Evolutionary conservation across 2,888 invertebrate genomes (phyloP).

Genomic region (Scaptomyza reducta): DNA sequence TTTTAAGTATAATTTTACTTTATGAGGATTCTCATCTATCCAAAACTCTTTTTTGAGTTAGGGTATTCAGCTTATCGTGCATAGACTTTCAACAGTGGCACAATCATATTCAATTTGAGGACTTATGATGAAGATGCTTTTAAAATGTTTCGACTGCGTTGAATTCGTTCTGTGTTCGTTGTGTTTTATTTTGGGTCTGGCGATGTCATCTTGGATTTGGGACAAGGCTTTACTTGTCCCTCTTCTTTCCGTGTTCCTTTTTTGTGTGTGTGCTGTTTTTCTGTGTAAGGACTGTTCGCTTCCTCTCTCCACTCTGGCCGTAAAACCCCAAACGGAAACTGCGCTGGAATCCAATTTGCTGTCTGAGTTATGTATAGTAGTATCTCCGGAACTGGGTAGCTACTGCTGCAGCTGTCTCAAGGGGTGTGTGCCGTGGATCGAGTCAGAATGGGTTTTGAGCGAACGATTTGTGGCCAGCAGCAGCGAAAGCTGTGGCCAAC

Average conservation of each 20-base stretch:
- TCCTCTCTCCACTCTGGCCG: slow-evolving; percentile 14
- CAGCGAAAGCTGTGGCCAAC: slow-evolving; percentile 22
- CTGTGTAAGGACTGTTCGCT: neutral
- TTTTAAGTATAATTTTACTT: too few species aligned
- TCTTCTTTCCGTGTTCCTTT: slow-evolving; percentile 5
- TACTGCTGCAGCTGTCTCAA: slow-evolving; percentile 18
- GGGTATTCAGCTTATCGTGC: too few species aligned
- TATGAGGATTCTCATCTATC: too few species aligned
- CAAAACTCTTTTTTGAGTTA: too few species aligned
- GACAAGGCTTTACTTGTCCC: slow-evolving; percentile 26
- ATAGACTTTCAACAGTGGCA: neutral
- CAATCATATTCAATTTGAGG: slow-evolving; percentile 49
- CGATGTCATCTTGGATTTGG: slow-evolving; percentile 64
- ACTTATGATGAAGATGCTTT: slow-evolving; percentile 72
- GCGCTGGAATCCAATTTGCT: slow-evolving; percentile 70
- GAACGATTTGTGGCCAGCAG: slow-evolving; percentile 67
- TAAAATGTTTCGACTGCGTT: slow-evolving; percentile 57
- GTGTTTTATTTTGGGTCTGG: slow-evolving; percentile 18
- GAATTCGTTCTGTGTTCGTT: slow-evolving; percentile 7
- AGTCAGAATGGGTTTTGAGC: slow-evolving; percentile 69
- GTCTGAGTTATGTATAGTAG: slow-evolving; percentile 15
- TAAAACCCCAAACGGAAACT: slow-evolving; percentile 56
- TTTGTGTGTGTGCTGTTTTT: neutral
- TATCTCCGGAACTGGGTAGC: neutral
- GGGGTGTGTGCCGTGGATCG: slow-evolving; percentile 21